Conservation (phyloP, 2,888 invertebrate species). For the Meteorus colon region DNA sequence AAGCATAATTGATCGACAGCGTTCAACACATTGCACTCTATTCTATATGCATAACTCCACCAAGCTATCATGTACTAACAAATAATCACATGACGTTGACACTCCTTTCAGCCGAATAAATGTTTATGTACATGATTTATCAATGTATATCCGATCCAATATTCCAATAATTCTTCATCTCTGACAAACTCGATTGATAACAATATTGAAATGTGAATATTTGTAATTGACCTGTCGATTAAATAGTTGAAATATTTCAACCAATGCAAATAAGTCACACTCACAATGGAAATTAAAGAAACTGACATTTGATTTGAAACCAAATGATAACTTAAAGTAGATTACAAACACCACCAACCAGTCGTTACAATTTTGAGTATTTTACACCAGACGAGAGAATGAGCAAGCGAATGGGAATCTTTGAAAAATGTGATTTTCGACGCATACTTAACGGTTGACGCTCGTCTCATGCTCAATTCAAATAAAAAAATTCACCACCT, state of each 20-base stretch:
- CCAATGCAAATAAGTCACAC: too few relatives aligned
- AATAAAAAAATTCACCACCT: constrained; percentile 5
- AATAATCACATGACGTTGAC: constrained; percentile 32
- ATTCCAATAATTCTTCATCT: neutral
- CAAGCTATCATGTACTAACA: constrained; percentile 38
- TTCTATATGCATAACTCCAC: constrained; percentile 1
- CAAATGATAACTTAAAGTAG: too few relatives aligned
- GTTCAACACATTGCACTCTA: constrained; percentile 16
- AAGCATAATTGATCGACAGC: constrained; percentile 43
- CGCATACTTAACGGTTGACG: constrained; percentile 21
- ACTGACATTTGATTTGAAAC: too few relatives aligned
- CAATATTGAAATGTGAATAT: neutral
- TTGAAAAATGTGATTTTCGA: neutral
- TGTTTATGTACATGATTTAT: constrained; percentile 22
- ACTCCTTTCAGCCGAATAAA: constrained; percentile 11
- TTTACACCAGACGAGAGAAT: too few relatives aligned
- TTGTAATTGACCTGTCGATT: neutral
- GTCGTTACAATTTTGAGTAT: too few relatives aligned
- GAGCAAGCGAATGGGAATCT: too few relatives aligned
- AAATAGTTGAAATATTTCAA: neutral
- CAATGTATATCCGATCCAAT: constrained; percentile 12
- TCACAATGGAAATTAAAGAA: too few relatives aligned
- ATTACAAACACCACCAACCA: too few relatives aligned
- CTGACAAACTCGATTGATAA: neutral
- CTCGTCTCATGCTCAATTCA: neutral